Percentiles rank a stretch among this genome's conserved stretches.
Evolutionary conservation across 1,140 invertebrate genomes (phyloP).

Genomic region (Calliphora vicina): DNA sequence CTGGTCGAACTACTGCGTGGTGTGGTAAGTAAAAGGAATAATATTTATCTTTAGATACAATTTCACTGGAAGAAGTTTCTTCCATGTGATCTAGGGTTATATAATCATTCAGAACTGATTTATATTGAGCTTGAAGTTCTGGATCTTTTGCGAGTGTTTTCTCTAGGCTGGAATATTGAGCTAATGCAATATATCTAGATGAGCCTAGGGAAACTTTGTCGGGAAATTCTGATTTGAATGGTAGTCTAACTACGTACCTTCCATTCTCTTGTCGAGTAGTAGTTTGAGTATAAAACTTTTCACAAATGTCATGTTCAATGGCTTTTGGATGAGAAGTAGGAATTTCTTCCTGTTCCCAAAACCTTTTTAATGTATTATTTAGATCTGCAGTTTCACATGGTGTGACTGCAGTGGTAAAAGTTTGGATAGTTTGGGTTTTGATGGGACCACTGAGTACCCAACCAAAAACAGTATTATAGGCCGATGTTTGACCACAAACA

Average conservation of each 20-base stretch:
- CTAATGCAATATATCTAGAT: neutral
- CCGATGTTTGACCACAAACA: neutral
- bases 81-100: neutral
- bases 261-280: neutral
- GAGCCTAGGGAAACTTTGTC: neutral
- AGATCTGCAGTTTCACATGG: neutral
- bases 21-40: neutral
- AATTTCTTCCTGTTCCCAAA: neutral
- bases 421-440: neutral
- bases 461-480: conserved; percentile 8
- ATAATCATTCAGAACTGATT: neutral
- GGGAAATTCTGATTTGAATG: conserved; percentile 13
- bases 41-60: conserved; percentile 14
- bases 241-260: conserved; percentile 2
- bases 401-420: neutral
- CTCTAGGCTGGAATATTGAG: neutral
- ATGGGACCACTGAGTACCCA: conserved; percentile 17
- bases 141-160: neutral
- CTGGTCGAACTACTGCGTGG: neutral
- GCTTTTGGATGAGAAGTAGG: neutral
- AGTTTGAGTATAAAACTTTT: neutral
- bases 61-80: neutral
- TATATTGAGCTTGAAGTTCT: neutral
- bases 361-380: neutral
- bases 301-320: neutral